Evolutionary conservation across 37 sponge, comb jelly and placozoan genomes (phyloP).

Genomic region (Cliona cf. orientalis): DNA sequence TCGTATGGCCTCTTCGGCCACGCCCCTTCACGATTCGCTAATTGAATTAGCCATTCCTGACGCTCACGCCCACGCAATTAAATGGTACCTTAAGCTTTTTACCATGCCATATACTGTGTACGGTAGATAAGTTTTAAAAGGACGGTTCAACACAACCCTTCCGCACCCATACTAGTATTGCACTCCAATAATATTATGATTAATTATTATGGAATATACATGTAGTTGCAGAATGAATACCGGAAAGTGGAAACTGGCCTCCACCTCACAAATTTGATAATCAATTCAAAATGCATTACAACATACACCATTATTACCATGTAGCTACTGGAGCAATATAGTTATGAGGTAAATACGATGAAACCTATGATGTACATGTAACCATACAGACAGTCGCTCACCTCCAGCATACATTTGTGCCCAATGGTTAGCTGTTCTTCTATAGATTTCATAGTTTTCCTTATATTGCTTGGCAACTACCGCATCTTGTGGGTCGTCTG

Average conservation of each 20-base stretch:
- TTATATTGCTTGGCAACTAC: slow-evolving; percentile 98
- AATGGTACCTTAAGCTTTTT: no score
- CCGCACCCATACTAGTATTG: neutral
- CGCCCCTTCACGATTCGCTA: no score
- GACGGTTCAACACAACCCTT: no score
- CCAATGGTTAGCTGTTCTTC: slow-evolving; percentile 94
- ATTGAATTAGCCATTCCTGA: no score
- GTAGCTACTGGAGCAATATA: neutral
- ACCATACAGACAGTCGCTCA: slow-evolving; percentile 3
- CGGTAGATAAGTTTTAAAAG: no score
- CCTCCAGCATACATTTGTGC: slow-evolving; percentile 94
- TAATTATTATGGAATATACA: neutral
- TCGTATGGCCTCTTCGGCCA: no score
- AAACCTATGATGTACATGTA: neutral
- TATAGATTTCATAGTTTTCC: slow-evolving; percentile 72
- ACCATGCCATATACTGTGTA: no score
- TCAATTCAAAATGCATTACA: neutral
- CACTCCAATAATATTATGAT: neutral
- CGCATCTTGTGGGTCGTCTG: slow-evolving; percentile 99
- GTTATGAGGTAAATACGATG: neutral
- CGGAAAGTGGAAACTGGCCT: neutral
- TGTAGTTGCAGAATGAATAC: neutral
- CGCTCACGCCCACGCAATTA: no score
- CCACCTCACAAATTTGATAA: neutral
- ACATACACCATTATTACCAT: no score